Evolutionary conservation across 2,888 invertebrate species (phyloP), one percentile per base, ranked within the genome.

Genomic region (Dorcus hopei): DNA sequence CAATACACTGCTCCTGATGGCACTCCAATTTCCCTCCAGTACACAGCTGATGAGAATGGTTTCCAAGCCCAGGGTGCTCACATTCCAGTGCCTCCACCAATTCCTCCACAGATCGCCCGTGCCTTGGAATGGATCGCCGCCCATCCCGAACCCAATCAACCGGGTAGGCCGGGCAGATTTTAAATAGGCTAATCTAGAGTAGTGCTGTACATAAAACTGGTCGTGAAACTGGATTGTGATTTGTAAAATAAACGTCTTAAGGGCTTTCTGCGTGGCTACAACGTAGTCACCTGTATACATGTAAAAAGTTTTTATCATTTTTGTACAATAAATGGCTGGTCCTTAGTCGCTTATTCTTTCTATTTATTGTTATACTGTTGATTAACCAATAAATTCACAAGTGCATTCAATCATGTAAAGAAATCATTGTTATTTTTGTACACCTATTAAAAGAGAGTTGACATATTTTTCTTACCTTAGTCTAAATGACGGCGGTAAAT

Each of bases 21-120:
- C n/a, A 77, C 81, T 45, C 79, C 79, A 9, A 79, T 86, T 66
- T 71, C 77, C n/a, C 72, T 88, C 59, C 76, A 79, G 48, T 89
- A 87, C 76, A 71, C 82, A 57, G 88, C 89, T 65, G 86, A 89
- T 67, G 87, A 88, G 73, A 84, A 86, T 65, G 89, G 89, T 58
- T 89, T 85, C 81, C 85, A 84, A 62, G 83, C 88, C 33, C 76
- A 80, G 74, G 87, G 77, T 5, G 68, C 66, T 40, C 65, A 65
- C 54, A 56, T 70, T 19, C 77, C 88, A 61, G 65, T 66, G 9
- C 85, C 88, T 19, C 88, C 87, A 19, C 87, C 87, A 67, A 84
- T 76, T 49, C 88, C 88, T 59, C 85, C 85, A 74, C 87, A 84
- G 74, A 88, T 88, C 67, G 85, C 86, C 71, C 86, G 86, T 72